phyloP scores from a whole-genome alignment of 2,888 invertebrate species.

The Lasioglossum figueresi region DNA sequence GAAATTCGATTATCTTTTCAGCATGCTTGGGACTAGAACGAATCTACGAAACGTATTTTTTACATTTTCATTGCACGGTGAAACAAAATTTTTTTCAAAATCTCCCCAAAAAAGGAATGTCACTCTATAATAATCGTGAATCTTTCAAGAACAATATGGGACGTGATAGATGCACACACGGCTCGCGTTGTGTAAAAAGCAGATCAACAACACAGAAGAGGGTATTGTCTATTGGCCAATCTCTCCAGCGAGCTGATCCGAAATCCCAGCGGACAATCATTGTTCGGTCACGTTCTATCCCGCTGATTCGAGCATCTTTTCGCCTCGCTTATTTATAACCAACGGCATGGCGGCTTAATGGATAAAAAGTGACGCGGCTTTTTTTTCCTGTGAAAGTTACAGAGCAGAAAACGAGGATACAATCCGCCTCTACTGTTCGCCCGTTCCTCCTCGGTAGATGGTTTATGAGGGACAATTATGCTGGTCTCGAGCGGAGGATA shows the following conservation, averaged over 20 bases:
- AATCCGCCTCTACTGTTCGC: neutral
- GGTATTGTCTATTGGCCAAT: conserved; percentile 51
- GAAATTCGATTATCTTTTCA: too few relatives aligned
- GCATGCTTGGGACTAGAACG: too few relatives aligned
- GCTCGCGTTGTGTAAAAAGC: conserved; percentile 35
- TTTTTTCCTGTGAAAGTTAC: conserved; percentile 1
- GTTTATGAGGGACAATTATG: conserved; percentile 15
- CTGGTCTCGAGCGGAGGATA: neutral
- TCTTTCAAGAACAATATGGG: conserved; percentile 24
- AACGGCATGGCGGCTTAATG: conserved; percentile 25
- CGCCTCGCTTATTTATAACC: conserved; percentile 54
- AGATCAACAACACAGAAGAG: conserved; percentile 20
- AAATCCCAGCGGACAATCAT: conserved; percentile 72
- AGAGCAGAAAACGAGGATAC: neutral
- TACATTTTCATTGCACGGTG: too few relatives aligned
- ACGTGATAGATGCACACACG: conserved; percentile 3
- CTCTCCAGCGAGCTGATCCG: conserved; percentile 53
- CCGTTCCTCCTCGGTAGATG: neutral
- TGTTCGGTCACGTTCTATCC: conserved; percentile 78
- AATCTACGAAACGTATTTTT: too few relatives aligned
- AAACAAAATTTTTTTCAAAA: too few relatives aligned
- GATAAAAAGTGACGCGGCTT: conserved; percentile 34
- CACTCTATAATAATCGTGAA: conserved; percentile 6
- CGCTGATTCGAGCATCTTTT: conserved; percentile 71
- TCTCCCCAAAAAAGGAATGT: too few relatives aligned